Percentiles rank a stretch among this genome's conserved stretches.
phyloP scores from a whole-genome alignment of 1,140 invertebrate genomes.

The Drosophila aff. region DNA sequence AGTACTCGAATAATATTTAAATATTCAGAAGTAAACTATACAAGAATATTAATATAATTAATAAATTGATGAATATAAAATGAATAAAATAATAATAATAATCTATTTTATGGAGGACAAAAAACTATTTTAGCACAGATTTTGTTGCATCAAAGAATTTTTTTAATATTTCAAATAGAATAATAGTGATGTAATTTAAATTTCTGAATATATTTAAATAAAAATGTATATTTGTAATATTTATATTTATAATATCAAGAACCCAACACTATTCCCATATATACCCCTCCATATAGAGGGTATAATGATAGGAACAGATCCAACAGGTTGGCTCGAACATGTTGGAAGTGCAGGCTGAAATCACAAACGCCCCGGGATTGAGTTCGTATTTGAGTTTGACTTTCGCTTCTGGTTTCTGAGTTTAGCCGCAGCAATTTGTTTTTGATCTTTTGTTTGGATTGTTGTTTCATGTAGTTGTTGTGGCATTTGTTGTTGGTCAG shows the following conservation, averaged over 20 bases:
- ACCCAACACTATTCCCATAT: neutral
- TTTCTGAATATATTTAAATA: too few species aligned
- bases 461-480: conserved; percentile 28
- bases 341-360: conserved; percentile 24
- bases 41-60: neutral
- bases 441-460: conserved; percentile 33
- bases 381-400: conserved; percentile 38
- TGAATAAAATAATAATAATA: too few species aligned
- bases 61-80: too few species aligned
- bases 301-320: neutral
- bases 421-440: conserved; percentile 54
- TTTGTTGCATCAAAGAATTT: too few species aligned
- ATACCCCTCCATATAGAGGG: conserved; percentile 3
- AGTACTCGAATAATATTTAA: too few species aligned
- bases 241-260: neutral
- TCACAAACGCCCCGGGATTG: conserved; percentile 9
- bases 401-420: conserved; percentile 31
- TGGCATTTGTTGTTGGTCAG: conserved; percentile 42
- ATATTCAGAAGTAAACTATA: too few species aligned
- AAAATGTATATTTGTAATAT: neutral
- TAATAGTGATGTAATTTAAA: too few species aligned
- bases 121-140: too few species aligned
- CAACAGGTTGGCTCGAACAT: conserved; percentile 52
- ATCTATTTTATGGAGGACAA: neutral
- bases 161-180: too few species aligned